Evolutionary conservation across 2,888 invertebrate species (phyloP).

Genomic region (Agrochola litura): DNA sequence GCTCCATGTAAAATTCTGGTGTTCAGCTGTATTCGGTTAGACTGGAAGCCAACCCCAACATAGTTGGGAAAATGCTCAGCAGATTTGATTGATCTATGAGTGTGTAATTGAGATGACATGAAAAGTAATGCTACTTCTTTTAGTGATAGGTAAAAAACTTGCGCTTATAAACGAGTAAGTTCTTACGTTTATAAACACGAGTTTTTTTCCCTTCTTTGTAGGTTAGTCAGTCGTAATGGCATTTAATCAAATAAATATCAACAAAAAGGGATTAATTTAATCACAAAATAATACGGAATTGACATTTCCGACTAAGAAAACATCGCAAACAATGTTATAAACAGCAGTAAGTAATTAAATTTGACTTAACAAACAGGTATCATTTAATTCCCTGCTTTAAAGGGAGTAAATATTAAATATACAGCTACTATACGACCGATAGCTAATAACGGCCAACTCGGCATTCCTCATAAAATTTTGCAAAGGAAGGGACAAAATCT

Average conservation of each 20-base stretch:
- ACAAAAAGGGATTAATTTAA: slow-evolving; percentile 11
- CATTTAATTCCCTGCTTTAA: slow-evolving; percentile 55
- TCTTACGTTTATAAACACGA: not conserved
- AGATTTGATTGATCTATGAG: no score
- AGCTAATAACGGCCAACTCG: slow-evolving; percentile 37
- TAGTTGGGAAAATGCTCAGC: no score
- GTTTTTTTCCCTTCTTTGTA: no score
- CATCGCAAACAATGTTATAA: slow-evolving; percentile 61
- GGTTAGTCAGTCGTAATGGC: not conserved
- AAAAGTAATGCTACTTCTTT: not conserved
- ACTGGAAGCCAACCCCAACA: no score
- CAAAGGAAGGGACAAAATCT: slow-evolving; percentile 68
- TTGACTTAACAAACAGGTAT: slow-evolving; percentile 57
- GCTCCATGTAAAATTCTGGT: no score
- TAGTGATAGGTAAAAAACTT: not conserved
- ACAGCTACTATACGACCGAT: slow-evolving; percentile 39
- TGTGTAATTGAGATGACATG: not conserved
- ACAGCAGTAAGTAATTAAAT: slow-evolving; percentile 59
- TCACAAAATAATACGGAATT: slow-evolving; percentile 35
- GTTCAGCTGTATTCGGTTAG: no score
- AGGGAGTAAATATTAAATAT: slow-evolving; percentile 40
- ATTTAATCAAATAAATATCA: not conserved
- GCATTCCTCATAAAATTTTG: slow-evolving; percentile 59
- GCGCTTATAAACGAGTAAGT: no score
- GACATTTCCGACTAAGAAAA: slow-evolving; percentile 36